These are phyloP conservation scores for Panagrolaimus sp. DNA, from an alignment of 1,140 invertebrate genomes.

Conservation along the genomic window DNA sequence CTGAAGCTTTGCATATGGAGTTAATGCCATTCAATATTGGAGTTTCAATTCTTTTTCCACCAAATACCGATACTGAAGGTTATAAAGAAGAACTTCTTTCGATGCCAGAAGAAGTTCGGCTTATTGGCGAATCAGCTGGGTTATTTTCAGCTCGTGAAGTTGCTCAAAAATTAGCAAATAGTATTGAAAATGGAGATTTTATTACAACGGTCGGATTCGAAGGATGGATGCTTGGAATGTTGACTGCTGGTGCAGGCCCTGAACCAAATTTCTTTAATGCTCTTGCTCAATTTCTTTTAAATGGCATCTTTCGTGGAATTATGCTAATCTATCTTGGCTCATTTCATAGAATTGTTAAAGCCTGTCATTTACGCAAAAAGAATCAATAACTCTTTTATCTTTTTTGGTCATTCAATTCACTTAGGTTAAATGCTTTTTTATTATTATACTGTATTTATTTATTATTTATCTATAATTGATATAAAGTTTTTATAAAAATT, in stretches of 20 bases:
- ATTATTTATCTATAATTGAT: too few species aligned
- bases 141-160: slow-evolving; percentile 74
- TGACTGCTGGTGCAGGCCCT: slow-evolving; percentile 77
- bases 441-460: too few species aligned
- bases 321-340: slow-evolving; percentile 51
- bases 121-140: slow-evolving; percentile 74
- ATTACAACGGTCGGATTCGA: slow-evolving; percentile 77
- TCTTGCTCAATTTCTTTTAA: slow-evolving; percentile 58
- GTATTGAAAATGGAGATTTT: slow-evolving; percentile 73
- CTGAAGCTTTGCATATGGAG: slow-evolving; percentile 88
- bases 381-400: too few species aligned
- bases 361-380: slow-evolving; percentile 16
- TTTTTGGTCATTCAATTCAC: too few species aligned
- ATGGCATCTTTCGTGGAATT: slow-evolving; percentile 52
- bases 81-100: slow-evolving; percentile 70
- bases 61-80: slow-evolving; percentile 95
- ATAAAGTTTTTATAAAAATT: too few species aligned
- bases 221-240: slow-evolving; percentile 72
- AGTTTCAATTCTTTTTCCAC: slow-evolving; percentile 80
- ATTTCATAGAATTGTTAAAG: slow-evolving; percentile 40
- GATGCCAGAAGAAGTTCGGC: slow-evolving; percentile 51
- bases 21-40: slow-evolving; percentile 66
- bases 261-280: slow-evolving; percentile 62
- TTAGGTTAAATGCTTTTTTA: too few species aligned
- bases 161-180: slow-evolving; percentile 72